Percentiles rank a stretch among this genome's conserved stretches.
Evolutionary conservation across 2,888 invertebrate genomes (phyloP).

Genomic region (Sarcophaga carnaria): DNA sequence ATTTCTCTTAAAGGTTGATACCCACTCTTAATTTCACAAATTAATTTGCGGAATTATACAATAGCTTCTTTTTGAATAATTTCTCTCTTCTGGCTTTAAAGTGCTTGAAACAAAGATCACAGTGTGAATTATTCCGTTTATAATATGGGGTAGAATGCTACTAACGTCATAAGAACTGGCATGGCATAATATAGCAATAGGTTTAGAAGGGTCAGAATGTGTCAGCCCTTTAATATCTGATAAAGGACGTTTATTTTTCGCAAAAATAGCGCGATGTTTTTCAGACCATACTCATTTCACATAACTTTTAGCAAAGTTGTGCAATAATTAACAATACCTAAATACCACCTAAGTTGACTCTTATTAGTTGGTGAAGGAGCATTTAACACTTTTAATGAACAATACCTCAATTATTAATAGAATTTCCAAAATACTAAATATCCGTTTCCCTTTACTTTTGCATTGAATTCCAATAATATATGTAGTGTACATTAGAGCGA

Average conservation of each 20-base stretch:
- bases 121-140: slow-evolving; percentile 60
- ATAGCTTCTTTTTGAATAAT: slow-evolving; percentile 76
- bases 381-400: not conserved
- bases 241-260: too few relatives aligned
- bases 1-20: slow-evolving; percentile 30
- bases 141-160: not conserved
- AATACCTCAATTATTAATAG: not conserved
- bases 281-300: not conserved
- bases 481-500: too few relatives aligned
- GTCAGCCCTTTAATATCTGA: too few relatives aligned
- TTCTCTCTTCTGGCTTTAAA: slow-evolving; percentile 54
- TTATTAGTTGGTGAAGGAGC: too few relatives aligned
- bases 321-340: not conserved
- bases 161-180: not conserved
- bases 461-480: too few relatives aligned
- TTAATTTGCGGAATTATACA: slow-evolving; percentile 79
- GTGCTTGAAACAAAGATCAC: slow-evolving; percentile 60
- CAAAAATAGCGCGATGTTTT: too few relatives aligned
- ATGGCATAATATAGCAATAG: not conserved
- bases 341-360: not conserved
- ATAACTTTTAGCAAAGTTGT: not conserved
- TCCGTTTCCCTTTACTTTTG: not conserved
- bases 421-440: not conserved
- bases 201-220: not conserved
- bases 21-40: slow-evolving; percentile 74